A percentile compares a stretch with the other conserved stretches of the same genome.
Evolutionary conservation across 2,113 vertebrate species (phyloP).

Genomic region (Axis porcinus): DNA sequence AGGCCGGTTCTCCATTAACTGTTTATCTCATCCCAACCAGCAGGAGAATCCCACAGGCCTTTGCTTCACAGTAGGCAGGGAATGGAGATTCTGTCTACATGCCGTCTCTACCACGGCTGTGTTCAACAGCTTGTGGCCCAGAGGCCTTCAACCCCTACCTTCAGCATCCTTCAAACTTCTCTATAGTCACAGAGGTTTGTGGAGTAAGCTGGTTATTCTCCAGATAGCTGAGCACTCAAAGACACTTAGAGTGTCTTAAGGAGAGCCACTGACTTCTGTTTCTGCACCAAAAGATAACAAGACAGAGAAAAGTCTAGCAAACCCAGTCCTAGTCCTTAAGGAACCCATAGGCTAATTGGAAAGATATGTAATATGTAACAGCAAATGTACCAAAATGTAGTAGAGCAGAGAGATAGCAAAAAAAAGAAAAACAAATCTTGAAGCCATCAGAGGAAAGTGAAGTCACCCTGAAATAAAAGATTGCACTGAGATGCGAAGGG

Average conservation of each 20-base stretch:
- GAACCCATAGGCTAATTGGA: background rate
- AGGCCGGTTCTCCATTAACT: slow-evolving; percentile 20
- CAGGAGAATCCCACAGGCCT: background rate
- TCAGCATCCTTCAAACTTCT: background rate
- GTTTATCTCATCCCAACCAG: slow-evolving; percentile 40
- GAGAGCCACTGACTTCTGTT: background rate
- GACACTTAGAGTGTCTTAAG: background rate
- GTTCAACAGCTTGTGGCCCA: background rate
- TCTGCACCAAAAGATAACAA: background rate
- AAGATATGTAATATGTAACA: background rate
- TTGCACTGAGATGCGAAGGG: background rate
- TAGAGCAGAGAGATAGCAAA: background rate
- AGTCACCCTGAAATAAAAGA: background rate
- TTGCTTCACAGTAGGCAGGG: background rate
- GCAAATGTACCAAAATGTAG: background rate
- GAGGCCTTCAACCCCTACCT: background rate
- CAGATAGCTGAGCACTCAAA: background rate
- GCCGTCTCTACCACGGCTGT: background rate
- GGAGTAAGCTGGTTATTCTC: background rate
- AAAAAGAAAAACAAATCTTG: background rate
- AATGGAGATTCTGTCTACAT: background rate
- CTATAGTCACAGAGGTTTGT: background rate
- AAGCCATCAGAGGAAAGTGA: background rate
- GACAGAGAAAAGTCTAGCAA: background rate
- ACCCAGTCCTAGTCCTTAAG: background rate